phyloP scores from a whole-genome alignment of 2,113 vertebrate species.

The Catharus fuscescens region DNA sequence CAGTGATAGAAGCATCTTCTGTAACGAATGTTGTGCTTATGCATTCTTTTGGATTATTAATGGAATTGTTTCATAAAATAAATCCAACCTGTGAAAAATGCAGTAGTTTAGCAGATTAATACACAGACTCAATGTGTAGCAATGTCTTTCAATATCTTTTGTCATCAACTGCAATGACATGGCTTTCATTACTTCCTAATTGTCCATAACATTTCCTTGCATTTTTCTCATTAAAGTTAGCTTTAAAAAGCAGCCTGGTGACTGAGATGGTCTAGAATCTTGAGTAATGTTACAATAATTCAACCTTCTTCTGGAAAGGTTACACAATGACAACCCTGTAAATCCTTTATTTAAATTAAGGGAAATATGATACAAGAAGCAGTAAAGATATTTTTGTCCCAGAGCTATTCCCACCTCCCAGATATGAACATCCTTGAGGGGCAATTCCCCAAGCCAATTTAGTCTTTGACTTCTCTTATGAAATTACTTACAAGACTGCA shows the following conservation, averaged over 20 bases:
- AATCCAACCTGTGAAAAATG: neutral
- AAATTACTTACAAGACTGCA: neutral
- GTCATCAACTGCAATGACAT: constrained; percentile 16
- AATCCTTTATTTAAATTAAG: neutral
- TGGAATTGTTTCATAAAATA: constrained; percentile 12
- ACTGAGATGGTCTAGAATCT: neutral
- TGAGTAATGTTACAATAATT: neutral
- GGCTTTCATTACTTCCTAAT: constrained; percentile 48
- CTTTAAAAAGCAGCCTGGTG: neutral
- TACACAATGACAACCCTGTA: neutral
- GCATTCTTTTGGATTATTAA: neutral
- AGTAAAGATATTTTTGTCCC: neutral
- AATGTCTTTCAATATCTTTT: constrained; percentile 12
- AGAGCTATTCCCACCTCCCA: neutral
- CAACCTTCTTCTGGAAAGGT: neutral
- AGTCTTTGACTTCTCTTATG: neutral
- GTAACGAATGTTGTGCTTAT: constrained; percentile 7
- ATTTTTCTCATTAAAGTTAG: constrained; percentile 31
- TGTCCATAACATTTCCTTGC: neutral
- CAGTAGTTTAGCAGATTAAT: neutral
- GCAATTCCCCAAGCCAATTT: neutral
- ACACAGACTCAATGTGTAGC: neutral
- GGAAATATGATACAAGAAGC: neutral
- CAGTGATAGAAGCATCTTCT: neutral
- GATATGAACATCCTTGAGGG: neutral